Percentiles rank a stretch among this genome's conserved stretches.
Conservation (phyloP, 2,113 vertebrate species). For the Urocynchramus pylzowi region DNA sequence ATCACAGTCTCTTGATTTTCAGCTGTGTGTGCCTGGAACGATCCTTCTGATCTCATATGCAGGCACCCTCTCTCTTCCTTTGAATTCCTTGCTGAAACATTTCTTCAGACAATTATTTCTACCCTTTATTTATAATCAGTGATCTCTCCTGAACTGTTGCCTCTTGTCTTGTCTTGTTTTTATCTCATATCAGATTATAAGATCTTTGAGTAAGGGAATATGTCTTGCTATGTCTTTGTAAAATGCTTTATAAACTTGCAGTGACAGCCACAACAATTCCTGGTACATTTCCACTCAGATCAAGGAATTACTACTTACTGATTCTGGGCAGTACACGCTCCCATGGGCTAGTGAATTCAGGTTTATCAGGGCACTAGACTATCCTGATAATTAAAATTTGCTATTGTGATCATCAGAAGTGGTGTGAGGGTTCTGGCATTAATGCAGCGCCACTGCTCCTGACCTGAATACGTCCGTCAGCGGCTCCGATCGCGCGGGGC, state of each 20-base stretch:
- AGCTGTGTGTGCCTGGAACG: background rate
- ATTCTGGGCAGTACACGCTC: background rate
- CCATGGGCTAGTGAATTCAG: background rate
- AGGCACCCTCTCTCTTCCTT: conserved; percentile 35
- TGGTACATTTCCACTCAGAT: conserved; percentile 32
- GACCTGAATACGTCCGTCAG: background rate
- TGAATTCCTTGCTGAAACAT: conserved; percentile 36
- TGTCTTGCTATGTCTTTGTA: conserved; percentile 43
- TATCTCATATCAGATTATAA: conserved; percentile 47
- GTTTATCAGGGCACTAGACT: background rate
- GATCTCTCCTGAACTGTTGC: conserved; percentile 60
- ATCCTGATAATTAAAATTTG: conserved; percentile 7
- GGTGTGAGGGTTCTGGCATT: background rate
- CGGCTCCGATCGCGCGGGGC: background rate
- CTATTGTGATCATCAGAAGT: background rate
- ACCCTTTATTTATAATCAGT: conserved; percentile 58
- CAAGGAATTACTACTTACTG: background rate
- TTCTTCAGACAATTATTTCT: conserved; percentile 63
- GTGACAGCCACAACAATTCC: conserved; percentile 34
- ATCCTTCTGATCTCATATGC: conserved; percentile 10
- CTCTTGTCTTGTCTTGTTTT: conserved; percentile 64
- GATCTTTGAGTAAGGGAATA: conserved; percentile 45
- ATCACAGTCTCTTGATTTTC: conserved; percentile 43
- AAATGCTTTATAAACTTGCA: conserved; percentile 55
- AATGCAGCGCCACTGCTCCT: background rate